phyloP scores from a whole-genome alignment of 2,888 invertebrate species.

The Trilocha varians region DNA sequence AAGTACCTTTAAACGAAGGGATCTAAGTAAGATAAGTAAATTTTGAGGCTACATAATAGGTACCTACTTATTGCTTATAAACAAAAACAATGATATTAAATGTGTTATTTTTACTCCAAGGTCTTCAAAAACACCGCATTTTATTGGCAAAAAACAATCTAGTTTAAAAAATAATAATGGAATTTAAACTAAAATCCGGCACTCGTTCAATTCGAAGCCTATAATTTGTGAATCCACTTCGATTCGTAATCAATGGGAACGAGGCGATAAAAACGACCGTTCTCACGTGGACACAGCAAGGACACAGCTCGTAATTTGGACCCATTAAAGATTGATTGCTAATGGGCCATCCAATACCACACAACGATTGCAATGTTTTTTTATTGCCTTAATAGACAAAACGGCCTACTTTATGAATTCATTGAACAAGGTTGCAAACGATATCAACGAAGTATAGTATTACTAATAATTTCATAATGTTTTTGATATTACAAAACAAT shows the following conservation, averaged over 20 bases:
- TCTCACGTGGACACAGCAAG: slow-evolving; percentile 56
- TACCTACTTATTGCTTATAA: no score
- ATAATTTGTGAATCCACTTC: slow-evolving; percentile 66
- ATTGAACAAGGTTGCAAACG: no score
- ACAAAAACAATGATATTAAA: background rate
- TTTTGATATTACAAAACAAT: no score
- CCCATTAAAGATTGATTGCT: slow-evolving; percentile 61
- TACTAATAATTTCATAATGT: no score
- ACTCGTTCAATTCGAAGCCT: slow-evolving; percentile 39
- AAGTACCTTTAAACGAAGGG: no score
- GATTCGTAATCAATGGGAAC: slow-evolving; percentile 58
- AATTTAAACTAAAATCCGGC: background rate
- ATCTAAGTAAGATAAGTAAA: no score
- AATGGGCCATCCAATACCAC: slow-evolving; percentile 25
- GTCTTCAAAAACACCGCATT: background rate
- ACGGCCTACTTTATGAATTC: no score
- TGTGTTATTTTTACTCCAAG: background rate
- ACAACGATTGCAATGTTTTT: background rate
- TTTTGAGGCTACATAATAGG: no score
- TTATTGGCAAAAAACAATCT: background rate
- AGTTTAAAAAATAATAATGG: background rate
- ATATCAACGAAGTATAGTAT: no score
- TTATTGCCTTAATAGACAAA: background rate
- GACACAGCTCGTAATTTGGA: slow-evolving; percentile 63
- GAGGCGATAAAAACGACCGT: slow-evolving; percentile 59